Evolutionary conservation across 2,888 invertebrate genomes (phyloP).

Genomic region (Formica aserva): DNA sequence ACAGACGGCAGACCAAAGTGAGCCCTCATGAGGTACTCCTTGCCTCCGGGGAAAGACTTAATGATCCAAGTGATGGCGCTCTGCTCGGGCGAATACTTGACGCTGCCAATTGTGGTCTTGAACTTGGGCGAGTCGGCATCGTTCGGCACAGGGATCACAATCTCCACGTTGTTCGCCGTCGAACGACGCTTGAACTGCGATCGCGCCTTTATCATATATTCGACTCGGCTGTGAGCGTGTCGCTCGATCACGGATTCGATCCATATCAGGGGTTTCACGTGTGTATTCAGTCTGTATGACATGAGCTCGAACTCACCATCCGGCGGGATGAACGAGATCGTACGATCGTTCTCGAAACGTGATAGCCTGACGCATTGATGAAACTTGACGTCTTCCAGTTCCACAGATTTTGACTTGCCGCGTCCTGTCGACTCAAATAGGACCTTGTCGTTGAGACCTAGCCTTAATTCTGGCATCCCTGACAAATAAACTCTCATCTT

Average conservation of each 20-base stretch:
- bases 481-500: slow-evolving; percentile 99
- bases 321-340: slow-evolving; percentile 99
- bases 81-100: slow-evolving; percentile 98
- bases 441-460: slow-evolving; percentile 99
- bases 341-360: slow-evolving; percentile 98
- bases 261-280: slow-evolving; percentile 99
- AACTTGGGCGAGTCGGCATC: slow-evolving; percentile 99
- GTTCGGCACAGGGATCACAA: slow-evolving; percentile 97
- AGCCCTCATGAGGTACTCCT: slow-evolving; percentile 99
- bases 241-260: slow-evolving; percentile 99
- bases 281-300: slow-evolving; percentile 98
- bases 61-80: slow-evolving; percentile 99
- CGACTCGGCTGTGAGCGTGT: slow-evolving; percentile 98
- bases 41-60: slow-evolving; percentile 99
- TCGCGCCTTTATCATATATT: slow-evolving; percentile 99
- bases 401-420: slow-evolving; percentile 99
- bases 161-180: slow-evolving; percentile 99
- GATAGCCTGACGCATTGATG: slow-evolving; percentile 99
- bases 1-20: slow-evolving; percentile 99
- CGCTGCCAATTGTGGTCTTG: slow-evolving; percentile 98
- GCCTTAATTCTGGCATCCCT: slow-evolving; percentile 98
- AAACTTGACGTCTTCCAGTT: slow-evolving; percentile 99
- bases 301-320: slow-evolving; percentile 99
- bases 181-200: slow-evolving; percentile 99
- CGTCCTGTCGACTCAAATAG: slow-evolving; percentile 98